Evolutionary conservation across 2,888 invertebrate genomes (phyloP).

Genomic region (Zonitis immaculata): DNA sequence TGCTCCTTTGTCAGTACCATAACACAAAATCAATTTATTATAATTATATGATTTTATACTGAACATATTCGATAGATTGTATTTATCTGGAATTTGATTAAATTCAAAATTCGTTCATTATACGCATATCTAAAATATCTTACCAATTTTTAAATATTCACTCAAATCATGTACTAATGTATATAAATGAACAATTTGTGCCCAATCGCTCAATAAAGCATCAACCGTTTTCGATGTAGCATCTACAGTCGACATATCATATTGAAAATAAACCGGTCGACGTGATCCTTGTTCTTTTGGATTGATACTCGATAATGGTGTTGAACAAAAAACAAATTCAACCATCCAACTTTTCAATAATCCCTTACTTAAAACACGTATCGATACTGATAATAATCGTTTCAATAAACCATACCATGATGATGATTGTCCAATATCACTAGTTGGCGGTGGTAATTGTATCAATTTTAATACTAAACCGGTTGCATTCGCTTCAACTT

Average conservation of each 20-base stretch:
- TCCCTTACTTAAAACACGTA: slow-evolving; percentile 76
- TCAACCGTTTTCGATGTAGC: slow-evolving; percentile 76
- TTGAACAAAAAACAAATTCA: slow-evolving; percentile 82
- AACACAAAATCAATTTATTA: slow-evolving; percentile 82
- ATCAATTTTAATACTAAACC: slow-evolving; percentile 76
- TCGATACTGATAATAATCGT: slow-evolving; percentile 76
- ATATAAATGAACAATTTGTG: slow-evolving; percentile 85
- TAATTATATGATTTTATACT: slow-evolving; percentile 90
- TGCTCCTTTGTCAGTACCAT: slow-evolving; percentile 81
- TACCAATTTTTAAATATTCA: slow-evolving; percentile 71
- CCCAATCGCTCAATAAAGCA: slow-evolving; percentile 85
- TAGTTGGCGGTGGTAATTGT: slow-evolving; percentile 64
- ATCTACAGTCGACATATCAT: slow-evolving; percentile 84
- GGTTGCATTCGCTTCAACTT: slow-evolving; percentile 88
- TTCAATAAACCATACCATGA: slow-evolving; percentile 70
- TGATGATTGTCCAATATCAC: slow-evolving; percentile 47
- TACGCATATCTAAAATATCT: too few species aligned
- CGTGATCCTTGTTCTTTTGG: slow-evolving; percentile 82
- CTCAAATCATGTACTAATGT: slow-evolving; percentile 79
- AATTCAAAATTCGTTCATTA: too few species aligned
- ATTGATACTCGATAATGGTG: slow-evolving; percentile 72
- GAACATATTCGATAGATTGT: slow-evolving; percentile 64
- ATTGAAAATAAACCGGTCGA: slow-evolving; percentile 83
- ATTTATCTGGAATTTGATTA: slow-evolving; percentile 51
- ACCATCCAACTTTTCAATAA: slow-evolving; percentile 81